phyloP scores from a whole-genome alignment of 2,113 vertebrate genomes.

The Podarcis muralis region DNA sequence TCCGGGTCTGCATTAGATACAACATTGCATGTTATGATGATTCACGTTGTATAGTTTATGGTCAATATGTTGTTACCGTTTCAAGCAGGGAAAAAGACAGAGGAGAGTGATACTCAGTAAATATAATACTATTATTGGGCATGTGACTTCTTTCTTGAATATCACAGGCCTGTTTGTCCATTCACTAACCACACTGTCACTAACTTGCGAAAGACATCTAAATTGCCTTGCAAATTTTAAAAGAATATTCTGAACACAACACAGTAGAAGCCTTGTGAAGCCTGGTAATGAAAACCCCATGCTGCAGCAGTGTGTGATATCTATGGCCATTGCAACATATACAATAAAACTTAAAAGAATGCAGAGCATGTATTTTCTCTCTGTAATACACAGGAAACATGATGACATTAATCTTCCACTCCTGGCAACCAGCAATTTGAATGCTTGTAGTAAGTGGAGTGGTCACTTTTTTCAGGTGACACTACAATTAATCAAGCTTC shows the following conservation, averaged over 20 bases:
- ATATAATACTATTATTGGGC: neutral
- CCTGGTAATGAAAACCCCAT: neutral
- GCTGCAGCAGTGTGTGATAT: neutral
- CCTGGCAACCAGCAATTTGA: constrained; percentile 17
- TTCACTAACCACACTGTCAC: neutral
- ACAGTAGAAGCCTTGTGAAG: neutral
- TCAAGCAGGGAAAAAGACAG: neutral
- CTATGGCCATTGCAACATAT: neutral
- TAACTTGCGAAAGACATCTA: neutral
- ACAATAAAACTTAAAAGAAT: constrained; percentile 27
- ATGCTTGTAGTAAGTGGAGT: constrained; percentile 28
- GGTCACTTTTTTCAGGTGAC: constrained; percentile 20
- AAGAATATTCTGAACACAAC: neutral
- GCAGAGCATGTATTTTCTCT: neutral
- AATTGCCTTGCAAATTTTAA: neutral
- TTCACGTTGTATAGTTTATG: neutral
- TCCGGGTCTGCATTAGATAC: too few species aligned
- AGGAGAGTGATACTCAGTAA: neutral
- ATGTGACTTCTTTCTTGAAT: neutral
- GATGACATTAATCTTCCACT: constrained; percentile 21
- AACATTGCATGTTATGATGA: neutral
- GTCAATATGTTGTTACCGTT: neutral
- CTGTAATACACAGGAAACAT: constrained; percentile 37
- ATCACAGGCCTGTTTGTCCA: neutral
- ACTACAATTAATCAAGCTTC: constrained; percentile 40